Evolutionary conservation across 2,797 vertebrate genomes (phyloP).

Genomic region (Epinephelus malabaricus): DNA sequence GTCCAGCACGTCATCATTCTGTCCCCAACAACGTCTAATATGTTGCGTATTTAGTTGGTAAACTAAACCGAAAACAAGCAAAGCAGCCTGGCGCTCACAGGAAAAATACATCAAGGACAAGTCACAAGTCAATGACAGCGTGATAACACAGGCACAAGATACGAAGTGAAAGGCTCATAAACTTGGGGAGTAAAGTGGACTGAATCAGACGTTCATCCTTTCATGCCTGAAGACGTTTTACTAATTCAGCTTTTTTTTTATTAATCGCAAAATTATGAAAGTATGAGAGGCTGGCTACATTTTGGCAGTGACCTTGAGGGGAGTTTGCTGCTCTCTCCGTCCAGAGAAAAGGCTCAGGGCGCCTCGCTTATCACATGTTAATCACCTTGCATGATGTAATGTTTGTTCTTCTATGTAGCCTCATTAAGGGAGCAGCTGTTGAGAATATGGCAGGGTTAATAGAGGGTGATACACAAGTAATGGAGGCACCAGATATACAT

Average conservation of each 20-base stretch:
- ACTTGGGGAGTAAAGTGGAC: slow-evolving; percentile 20
- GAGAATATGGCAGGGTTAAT: slow-evolving; percentile 58
- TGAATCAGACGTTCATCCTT: slow-evolving; percentile 36
- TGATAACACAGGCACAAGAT: slow-evolving; percentile 25
- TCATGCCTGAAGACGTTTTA: slow-evolving; percentile 30
- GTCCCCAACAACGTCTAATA: background rate
- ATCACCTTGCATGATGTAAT: slow-evolving; percentile 64
- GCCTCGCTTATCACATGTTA: slow-evolving; percentile 52
- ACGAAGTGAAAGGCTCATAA: slow-evolving; percentile 40
- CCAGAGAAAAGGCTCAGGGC: slow-evolving; percentile 20
- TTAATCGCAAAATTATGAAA: background rate
- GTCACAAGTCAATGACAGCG: slow-evolving; percentile 13
- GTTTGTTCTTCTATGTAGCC: slow-evolving; percentile 56
- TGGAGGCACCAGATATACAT: slow-evolving; percentile 45
- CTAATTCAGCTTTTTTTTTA: background rate
- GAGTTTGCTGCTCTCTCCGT: slow-evolving; percentile 23
- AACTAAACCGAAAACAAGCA: slow-evolving; percentile 5
- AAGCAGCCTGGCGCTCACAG: background rate
- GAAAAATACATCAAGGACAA: slow-evolving; percentile 33
- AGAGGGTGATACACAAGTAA: slow-evolving; percentile 48
- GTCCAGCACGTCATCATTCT: background rate
- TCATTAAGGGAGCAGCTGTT: slow-evolving; percentile 66
- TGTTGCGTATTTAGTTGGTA: background rate
- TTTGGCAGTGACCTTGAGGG: slow-evolving; percentile 57
- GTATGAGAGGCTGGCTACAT: background rate